These are phyloP conservation scores for Phoxinus dragarum DNA, from an alignment of 2,797 vertebrate species.

Conservation along the genomic window DNA sequence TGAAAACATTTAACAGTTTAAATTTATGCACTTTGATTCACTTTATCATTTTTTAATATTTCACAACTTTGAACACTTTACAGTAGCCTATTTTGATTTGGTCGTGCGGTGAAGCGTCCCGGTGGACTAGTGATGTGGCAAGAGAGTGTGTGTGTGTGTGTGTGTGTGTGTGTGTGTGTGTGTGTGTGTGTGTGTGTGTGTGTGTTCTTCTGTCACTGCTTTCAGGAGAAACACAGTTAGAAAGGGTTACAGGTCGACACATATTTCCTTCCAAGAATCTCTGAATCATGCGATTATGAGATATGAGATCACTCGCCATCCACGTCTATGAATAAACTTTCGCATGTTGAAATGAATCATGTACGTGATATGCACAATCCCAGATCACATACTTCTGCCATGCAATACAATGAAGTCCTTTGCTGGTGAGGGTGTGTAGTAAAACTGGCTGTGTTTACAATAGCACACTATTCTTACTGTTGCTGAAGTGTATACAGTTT, in stretches of 20 bases:
- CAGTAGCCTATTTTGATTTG: not conserved
- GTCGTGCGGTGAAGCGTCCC: not conserved
- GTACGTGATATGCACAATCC: not conserved
- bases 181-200: too few relatives aligned
- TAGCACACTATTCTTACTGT: not conserved
- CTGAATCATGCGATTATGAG: not conserved
- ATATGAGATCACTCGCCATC: not conserved
- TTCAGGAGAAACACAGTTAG: too few relatives aligned
- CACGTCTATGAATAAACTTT: not conserved
- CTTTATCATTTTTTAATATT: not conserved
- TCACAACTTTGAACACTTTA: not conserved
- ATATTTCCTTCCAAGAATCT: not conserved
- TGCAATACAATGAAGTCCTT: not conserved
- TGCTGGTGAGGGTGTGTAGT: not conserved
- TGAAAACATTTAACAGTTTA: not conserved
- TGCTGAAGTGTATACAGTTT: not conserved
- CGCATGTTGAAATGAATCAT: not conserved
- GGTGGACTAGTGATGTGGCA: not conserved
- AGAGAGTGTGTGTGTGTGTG: too few relatives aligned
- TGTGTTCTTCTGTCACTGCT: too few relatives aligned
- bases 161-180: too few relatives aligned
- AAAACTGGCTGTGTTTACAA: not conserved
- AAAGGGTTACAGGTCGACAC: not conserved
- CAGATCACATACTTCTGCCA: not conserved
- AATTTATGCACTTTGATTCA: constrained; percentile 13